Evolutionary conservation across 1,140 invertebrate species (phyloP).

Genomic region (Dendrolimus kikuchii): DNA sequence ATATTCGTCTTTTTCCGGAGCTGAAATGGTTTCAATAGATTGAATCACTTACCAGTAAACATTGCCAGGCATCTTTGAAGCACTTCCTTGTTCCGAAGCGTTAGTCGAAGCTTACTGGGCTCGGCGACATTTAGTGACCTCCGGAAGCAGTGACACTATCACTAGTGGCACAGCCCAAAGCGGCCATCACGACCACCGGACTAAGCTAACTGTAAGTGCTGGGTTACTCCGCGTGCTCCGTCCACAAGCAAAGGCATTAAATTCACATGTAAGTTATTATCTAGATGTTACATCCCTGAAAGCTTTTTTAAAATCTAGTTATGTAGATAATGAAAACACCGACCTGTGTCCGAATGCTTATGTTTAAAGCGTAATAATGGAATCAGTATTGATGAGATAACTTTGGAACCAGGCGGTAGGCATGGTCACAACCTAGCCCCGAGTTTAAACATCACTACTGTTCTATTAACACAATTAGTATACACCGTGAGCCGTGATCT

Average conservation of each 20-base stretch:
- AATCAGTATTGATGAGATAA: slow-evolving; percentile 33
- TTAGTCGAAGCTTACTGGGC: slow-evolving; percentile 67
- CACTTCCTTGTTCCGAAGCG: slow-evolving; percentile 63
- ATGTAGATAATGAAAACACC: slow-evolving; percentile 22
- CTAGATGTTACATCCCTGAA: slow-evolving; percentile 54
- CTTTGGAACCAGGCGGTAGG: slow-evolving; percentile 42
- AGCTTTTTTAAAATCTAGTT: slow-evolving; percentile 43
- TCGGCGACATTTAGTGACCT: slow-evolving; percentile 61
- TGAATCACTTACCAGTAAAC: slow-evolving; percentile 50
- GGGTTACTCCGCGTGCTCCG: slow-evolving; percentile 69
- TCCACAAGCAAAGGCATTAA: slow-evolving; percentile 66
- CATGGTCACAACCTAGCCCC: slow-evolving; percentile 53
- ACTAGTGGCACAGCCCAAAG: slow-evolving; percentile 55
- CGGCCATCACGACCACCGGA: slow-evolving; percentile 53
- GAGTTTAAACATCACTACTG: slow-evolving; percentile 44
- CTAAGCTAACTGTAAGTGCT: slow-evolving; percentile 71
- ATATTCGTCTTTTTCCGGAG: slow-evolving; percentile 58
- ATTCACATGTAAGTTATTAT: slow-evolving; percentile 60
- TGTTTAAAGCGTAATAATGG: slow-evolving; percentile 44
- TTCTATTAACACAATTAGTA: slow-evolving; percentile 53
- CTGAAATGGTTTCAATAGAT: slow-evolving; percentile 54
- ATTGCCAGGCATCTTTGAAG: slow-evolving; percentile 54
- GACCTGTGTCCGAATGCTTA: slow-evolving; percentile 33
- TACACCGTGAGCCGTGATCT: slow-evolving; percentile 53
- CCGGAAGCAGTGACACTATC: slow-evolving; percentile 50